Evolutionary conservation across 2,888 invertebrate species (phyloP), one percentile per base, ranked within the genome.

Genomic region (Aphodius sticticus): DNA sequence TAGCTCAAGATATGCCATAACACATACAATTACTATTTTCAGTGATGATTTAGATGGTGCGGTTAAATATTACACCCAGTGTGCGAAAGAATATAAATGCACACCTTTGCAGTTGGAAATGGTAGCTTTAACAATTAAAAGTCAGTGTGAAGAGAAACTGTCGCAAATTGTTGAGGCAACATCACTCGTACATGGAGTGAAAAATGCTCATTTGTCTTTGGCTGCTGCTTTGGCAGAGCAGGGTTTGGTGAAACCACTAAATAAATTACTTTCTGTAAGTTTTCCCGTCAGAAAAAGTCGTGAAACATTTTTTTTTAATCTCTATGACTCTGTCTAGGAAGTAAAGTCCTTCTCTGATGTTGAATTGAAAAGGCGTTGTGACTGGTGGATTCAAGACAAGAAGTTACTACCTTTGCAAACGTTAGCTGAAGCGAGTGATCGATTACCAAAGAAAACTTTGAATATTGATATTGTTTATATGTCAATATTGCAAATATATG

Each of bases 51-150:
- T 92, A 26, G 85, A 88, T 81, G 89, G 88, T 35, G 93, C 94
- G 0, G 91, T 93, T 0, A 85, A 90, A n/a, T 91, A 91, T 80
- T 94, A 92, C 84, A 86, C 87, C 16, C 85, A 88, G 0, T 86
- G 92, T 77, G 90, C 91, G 0, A 85, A 88, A 0, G 89, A 90
- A 71, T 92, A 93, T 85, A 91, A 90, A 77, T 92, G 91, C 82
- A 93, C 94, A 0, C 95, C 95, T 0, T 86, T 94, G 9, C 93
- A 93, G 84, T 92, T 93, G 82, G 94, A 94, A 87, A 82, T 95
- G 0, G 85, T 94, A 4, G 82, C 83, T n/a, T 84, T 87, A 77
- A 81, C 91, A 69, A 86, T 90, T 69, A 87, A 87, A 70, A 84
- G 83, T 0, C 85, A 89, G 79, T 88, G 90, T 7, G 88, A 89